Evolutionary conservation across 2,113 vertebrate species (phyloP), one percentile per base, ranked within the genome.

Genomic region (Oryctolagus cuniculus): DNA sequence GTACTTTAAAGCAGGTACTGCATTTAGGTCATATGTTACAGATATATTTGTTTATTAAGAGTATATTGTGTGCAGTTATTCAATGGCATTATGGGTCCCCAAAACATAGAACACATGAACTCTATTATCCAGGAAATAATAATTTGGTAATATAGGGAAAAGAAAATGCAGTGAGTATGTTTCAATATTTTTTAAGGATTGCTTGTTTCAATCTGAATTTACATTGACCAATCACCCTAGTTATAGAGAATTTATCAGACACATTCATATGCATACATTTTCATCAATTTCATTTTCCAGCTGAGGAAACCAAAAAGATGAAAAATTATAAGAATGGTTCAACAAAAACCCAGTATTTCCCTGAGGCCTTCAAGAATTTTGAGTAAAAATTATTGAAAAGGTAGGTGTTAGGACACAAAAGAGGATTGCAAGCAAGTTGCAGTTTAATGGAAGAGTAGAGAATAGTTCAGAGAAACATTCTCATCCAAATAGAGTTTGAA

Each of bases 251-350:
- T 89, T 93, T 89, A 74, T 91, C 24, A 95, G 67, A 36, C 67
- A 90, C 73, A 84, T 64, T 94, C 89, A 94, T 92, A 90, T 49
- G 72, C 61, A 72, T 75, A 9, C 63, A 90, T 87, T 96, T 89
- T 87, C 58, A 91, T 84, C 93, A 91, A 89, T 85, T 77, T 94
- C 44, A 49, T 97, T 87, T 96, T 93, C 96, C 34, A 96, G 90
- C 67, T 64, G 51, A 95, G 61, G 79, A 91, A 90, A 94, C 67
- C 78, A 78, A 72, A 96, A 97, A 96, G 7, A 97, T 91, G 93
- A 96, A 97, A 95, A 97, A 89, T 82, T 96, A 93, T 84, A 93
- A 95, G 83, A 64, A 95, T n/a, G 61, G 67, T 24, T 90, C 67
- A 96, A 95, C 90, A 87, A 93, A 96, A 94, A 84, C 91, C 49